These are phyloP conservation scores for Zelleria hepariella DNA, from an alignment of 2,888 invertebrate species.

Conservation along the genomic window DNA sequence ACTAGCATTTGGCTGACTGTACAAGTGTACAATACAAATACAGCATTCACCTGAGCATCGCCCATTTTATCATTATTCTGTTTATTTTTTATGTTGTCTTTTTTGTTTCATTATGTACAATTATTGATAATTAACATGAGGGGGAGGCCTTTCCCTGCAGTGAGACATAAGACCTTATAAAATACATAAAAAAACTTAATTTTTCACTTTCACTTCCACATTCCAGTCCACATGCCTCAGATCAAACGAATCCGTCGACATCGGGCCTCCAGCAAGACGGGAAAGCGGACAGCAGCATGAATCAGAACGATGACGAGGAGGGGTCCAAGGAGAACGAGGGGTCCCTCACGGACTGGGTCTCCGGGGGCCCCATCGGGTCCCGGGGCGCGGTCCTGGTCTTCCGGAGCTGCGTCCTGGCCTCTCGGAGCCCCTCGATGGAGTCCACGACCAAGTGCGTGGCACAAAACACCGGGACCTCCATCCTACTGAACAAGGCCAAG, in stretches of 20 bases:
- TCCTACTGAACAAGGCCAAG: conserved; percentile 58
- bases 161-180: no score
- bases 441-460: conserved; percentile 54
- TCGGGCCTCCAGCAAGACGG: conserved; percentile 46
- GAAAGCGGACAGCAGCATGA: conserved; percentile 46
- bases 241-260: conserved; percentile 57
- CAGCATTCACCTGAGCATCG: no score
- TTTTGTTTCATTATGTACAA: no score
- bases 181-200: no score
- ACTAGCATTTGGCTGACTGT: no score
- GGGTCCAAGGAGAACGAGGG: conserved; percentile 32
- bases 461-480: conserved; percentile 55
- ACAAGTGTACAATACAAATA: no score
- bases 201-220: conserved; percentile 11
- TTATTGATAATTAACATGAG: no score
- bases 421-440: conserved; percentile 54
- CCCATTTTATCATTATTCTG: no score
- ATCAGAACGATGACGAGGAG: conserved; percentile 48
- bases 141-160: no score
- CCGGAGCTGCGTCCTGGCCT: conserved; percentile 75
- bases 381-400: conserved; percentile 77
- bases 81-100: no score
- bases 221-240: conserved; percentile 67
- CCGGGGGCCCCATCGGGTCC: conserved; percentile 74
- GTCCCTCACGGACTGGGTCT: conserved; percentile 64